Evolutionary conservation across 1,140 invertebrate species (phyloP).

Genomic region (Achroia grisella): DNA sequence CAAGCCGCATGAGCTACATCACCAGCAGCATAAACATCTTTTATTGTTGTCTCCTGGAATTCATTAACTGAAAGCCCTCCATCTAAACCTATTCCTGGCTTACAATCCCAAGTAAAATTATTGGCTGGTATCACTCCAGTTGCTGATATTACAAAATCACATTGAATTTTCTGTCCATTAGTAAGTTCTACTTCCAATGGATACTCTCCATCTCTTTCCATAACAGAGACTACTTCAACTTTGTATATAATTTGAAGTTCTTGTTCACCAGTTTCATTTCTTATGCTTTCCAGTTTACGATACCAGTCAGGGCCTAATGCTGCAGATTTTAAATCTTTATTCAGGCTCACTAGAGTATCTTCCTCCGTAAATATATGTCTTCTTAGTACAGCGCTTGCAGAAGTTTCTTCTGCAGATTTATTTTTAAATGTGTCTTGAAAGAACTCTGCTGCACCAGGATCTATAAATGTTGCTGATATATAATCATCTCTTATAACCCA

Average conservation of each 20-base stretch:
- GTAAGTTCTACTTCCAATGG: constrained; percentile 83
- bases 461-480: constrained; percentile 94
- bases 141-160: constrained; percentile 96
- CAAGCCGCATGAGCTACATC: constrained; percentile 92
- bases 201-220: constrained; percentile 72
- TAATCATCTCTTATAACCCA: constrained; percentile 97
- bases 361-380: constrained; percentile 81
- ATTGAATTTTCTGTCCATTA: constrained; percentile 84
- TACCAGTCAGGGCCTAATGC: constrained; percentile 98
- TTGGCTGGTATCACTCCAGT: constrained; percentile 91
- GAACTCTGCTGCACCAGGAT: constrained; percentile 96
- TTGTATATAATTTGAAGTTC: constrained; percentile 79
- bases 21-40: constrained; percentile 93
- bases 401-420: constrained; percentile 18
- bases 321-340: constrained; percentile 77
- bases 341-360: constrained; percentile 46
- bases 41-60: constrained; percentile 86
- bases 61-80: constrained; percentile 88
- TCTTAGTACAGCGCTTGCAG: constrained; percentile 68
- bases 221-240: constrained; percentile 78
- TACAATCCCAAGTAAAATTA: constrained; percentile 72
- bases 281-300: constrained; percentile 78
- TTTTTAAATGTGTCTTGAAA: constrained; percentile 77
- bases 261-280: constrained; percentile 52
- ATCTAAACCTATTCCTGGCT: constrained; percentile 79